Percentiles rank a stretch among this genome's conserved stretches.
Conservation (phyloP, 2,113 vertebrate genomes). For the Hepsetus odoe region DNA sequence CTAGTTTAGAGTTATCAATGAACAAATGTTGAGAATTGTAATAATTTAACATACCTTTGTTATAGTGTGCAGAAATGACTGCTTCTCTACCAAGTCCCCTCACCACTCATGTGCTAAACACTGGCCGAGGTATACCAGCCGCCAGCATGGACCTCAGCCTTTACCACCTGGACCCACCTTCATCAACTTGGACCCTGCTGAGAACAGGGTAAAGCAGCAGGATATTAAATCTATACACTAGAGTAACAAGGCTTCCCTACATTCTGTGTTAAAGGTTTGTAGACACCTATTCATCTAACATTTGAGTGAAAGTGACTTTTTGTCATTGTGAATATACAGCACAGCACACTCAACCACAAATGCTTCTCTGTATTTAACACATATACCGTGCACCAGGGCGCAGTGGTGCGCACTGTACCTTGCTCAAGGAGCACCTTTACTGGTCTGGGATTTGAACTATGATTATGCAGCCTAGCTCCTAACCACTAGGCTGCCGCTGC, state of each 20-base stretch:
- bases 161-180: conserved; percentile 59
- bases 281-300: too few relatives aligned
- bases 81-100: conserved; percentile 63
- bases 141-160: conserved; percentile 70
- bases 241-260: background rate
- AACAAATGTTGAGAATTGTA: background rate
- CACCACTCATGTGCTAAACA: conserved; percentile 78
- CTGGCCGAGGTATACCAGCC: conserved; percentile 69
- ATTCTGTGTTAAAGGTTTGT: background rate
- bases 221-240: background rate
- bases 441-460: too few relatives aligned
- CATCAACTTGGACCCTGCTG: conserved; percentile 67
- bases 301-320: too few relatives aligned
- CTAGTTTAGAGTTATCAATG: too few relatives aligned
- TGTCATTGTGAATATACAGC: too few relatives aligned
- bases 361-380: too few relatives aligned
- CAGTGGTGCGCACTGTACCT: too few relatives aligned
- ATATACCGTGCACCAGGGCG: too few relatives aligned
- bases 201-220: conserved; percentile 65
- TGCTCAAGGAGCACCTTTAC: too few relatives aligned
- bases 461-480: too few relatives aligned
- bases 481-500: too few relatives aligned
- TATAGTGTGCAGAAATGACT: conserved; percentile 66
- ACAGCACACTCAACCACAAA: too few relatives aligned
- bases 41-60: background rate